Percentiles rank a stretch among this genome's conserved stretches.
Conservation (phyloP, 2,797 vertebrate species). For the Cyclopterus lumpus region DNA sequence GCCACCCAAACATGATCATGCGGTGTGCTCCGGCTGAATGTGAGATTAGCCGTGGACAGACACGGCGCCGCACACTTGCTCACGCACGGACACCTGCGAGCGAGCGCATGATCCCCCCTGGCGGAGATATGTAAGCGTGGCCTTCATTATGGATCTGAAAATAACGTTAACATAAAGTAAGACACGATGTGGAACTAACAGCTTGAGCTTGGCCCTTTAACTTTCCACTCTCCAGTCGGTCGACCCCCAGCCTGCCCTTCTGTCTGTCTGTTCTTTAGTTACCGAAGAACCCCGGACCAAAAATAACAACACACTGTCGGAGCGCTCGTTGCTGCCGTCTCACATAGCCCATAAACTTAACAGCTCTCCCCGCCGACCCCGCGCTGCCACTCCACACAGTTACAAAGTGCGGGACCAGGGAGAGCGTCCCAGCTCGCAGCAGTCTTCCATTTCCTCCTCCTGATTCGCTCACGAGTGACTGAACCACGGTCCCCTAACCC, state of each 20-base stretch:
- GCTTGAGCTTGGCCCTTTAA: neutral
- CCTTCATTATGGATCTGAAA: neutral
- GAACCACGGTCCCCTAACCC: slow-evolving; percentile 4
- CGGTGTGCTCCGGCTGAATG: neutral
- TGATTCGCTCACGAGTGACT: slow-evolving; percentile 46
- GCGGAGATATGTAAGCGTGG: neutral
- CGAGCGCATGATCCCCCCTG: neutral
- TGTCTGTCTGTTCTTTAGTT: slow-evolving; percentile 63
- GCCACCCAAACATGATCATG: neutral
- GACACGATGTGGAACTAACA: neutral
- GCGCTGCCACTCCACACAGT: slow-evolving; percentile 36
- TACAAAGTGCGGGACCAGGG: slow-evolving; percentile 28
- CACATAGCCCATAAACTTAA: slow-evolving; percentile 76
- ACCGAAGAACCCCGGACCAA: slow-evolving; percentile 70
- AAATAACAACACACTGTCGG: slow-evolving; percentile 75
- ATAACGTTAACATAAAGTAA: neutral
- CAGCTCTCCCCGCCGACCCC: slow-evolving; percentile 56
- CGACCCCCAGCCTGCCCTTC: neutral
- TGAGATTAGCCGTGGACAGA: no score
- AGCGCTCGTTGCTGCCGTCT: slow-evolving; percentile 69
- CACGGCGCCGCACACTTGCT: no score
- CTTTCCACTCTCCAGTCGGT: slow-evolving; percentile 16
- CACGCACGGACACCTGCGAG: neutral
- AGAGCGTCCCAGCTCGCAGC: neutral
- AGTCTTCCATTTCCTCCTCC: slow-evolving; percentile 41